phyloP scores from a whole-genome alignment of 2,797 vertebrate species.

The Gadopsis marmoratus region DNA sequence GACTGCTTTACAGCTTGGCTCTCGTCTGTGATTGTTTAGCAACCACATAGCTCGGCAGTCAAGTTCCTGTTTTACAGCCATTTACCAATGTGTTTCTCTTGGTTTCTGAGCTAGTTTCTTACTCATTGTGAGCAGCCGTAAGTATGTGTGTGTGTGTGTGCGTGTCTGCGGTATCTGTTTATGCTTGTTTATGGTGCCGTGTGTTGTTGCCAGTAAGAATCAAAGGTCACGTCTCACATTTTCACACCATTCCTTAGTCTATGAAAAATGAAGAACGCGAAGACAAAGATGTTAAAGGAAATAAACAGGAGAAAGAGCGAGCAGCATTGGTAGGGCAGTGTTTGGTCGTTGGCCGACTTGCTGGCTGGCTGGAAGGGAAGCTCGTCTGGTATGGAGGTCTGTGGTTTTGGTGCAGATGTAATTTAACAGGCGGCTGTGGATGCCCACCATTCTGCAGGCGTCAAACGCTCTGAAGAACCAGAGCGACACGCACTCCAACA shows the following conservation, averaged over 20 bases:
- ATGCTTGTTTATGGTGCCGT: constrained; percentile 58
- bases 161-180: constrained; percentile 55
- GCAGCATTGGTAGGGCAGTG: constrained; percentile 46
- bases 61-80: constrained; percentile 72
- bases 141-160: constrained; percentile 53
- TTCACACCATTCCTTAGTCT: constrained; percentile 54
- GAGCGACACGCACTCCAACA: constrained; percentile 42
- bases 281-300: constrained; percentile 56
- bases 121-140: constrained; percentile 55
- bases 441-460: constrained; percentile 76
- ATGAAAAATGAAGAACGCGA: constrained; percentile 55
- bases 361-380: constrained; percentile 77
- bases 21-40: constrained; percentile 62
- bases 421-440: constrained; percentile 79
- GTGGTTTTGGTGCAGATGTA: constrained; percentile 81
- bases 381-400: constrained; percentile 78
- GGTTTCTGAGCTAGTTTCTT: constrained; percentile 52
- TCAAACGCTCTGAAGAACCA: constrained; percentile 65
- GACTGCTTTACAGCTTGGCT: constrained; percentile 63
- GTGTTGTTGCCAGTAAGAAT: constrained; percentile 38
- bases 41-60: constrained; percentile 67
- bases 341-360: constrained; percentile 78
- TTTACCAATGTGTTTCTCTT: constrained; percentile 70
- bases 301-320: constrained; percentile 58
- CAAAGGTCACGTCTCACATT: constrained; percentile 39